phyloP scores from a whole-genome alignment of 2,797 vertebrate genomes.

The Cephalopachus bancanus region DNA sequence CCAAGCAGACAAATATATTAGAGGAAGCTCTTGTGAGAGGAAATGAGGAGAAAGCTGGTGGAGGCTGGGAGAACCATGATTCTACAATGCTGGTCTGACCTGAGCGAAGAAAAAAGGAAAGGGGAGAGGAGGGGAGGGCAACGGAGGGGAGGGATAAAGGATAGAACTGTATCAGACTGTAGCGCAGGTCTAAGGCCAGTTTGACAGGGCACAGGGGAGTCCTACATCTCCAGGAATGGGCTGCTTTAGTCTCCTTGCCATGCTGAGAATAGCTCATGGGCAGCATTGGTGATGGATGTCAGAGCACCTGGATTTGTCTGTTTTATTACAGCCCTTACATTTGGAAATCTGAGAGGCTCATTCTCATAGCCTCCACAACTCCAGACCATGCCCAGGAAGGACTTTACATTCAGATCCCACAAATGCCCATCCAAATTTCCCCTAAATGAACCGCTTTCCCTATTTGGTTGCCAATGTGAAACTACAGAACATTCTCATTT shows the following conservation, averaged over 20 bases:
- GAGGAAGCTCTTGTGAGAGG: neutral
- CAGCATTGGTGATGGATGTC: neutral
- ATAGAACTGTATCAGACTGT: neutral
- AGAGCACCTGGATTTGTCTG: neutral
- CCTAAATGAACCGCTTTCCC: neutral
- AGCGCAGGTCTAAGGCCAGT: neutral
- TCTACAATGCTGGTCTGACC: neutral
- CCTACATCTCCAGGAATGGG: neutral
- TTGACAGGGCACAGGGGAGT: too few relatives aligned
- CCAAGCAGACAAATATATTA: neutral
- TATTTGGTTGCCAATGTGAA: neutral
- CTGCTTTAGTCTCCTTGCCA: neutral
- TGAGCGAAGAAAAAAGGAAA: neutral
- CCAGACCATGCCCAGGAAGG: neutral
- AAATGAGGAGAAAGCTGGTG: neutral
- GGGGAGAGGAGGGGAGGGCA: neutral
- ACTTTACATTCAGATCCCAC: neutral
- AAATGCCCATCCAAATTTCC: neutral
- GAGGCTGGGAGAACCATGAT: neutral
- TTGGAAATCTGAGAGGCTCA: neutral
- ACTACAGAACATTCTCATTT: neutral
- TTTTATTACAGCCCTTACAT: neutral
- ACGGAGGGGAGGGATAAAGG: neutral
- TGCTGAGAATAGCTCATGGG: neutral
- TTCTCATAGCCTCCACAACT: neutral